Evolutionary conservation across 35 echinoderm and acorn worm species (phyloP), one percentile per base, ranked within the genome.

Genomic region (Strongylocentrotus purpuratus): DNA sequence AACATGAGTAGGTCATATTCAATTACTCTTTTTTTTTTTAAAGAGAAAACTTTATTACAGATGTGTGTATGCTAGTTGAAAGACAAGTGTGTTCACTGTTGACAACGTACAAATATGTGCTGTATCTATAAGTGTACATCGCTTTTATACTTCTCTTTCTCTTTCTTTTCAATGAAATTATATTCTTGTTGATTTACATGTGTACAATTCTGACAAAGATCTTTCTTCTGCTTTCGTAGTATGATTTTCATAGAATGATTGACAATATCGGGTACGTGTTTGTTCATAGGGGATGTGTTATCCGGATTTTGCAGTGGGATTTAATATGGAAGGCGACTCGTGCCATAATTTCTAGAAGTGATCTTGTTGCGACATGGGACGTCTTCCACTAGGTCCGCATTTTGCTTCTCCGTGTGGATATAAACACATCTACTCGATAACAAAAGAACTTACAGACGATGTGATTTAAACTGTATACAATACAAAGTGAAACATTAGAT

Each of bases 141-240:
- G 65, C 18, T 71, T 78, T 7, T 78, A 7, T n/a, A 28, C 65
- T 28, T 28, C 65, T 31, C 2, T 70, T 78, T 28, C 28, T 78
- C 17, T 59, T 7, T 10, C 10, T 59, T 59, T 59, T 78, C 28
- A 25, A 78, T 78, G 65, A 22, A 78, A 28, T 55, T 55, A 28
- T 71, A 25, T 20, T 71, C 5, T 71, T 78, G 20, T 70, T 70
- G 61, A 70, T 70, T 70, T 52, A 28, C 25, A 70, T 78, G 20
- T 78, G 20, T 59, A 28, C 65, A 28, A 78, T 78, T 78, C 65
- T 78, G 65, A 78, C 65, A 78, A 78, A 22, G 65, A 78, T 78
- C 18, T 78, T 78, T 78, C 65, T 78, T 78, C 65, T 78, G 65
- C 65, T 78, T 78, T 78, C 65, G 22, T 78, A 78, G 65, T 78